Evolutionary conservation across 2,888 invertebrate species (phyloP).

Genomic region (Cantharis nigra): DNA sequence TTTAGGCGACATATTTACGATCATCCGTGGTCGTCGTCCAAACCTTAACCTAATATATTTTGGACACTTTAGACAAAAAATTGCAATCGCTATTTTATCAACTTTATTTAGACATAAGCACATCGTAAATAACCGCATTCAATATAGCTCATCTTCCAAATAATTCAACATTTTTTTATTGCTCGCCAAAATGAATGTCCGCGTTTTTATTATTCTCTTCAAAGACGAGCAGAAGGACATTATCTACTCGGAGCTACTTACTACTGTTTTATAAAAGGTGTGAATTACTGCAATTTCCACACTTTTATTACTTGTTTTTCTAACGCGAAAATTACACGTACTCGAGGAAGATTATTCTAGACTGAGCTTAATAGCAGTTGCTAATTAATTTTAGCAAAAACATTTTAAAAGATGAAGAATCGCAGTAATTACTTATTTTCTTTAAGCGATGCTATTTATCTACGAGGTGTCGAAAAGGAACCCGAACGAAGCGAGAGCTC

Average conservation of each 20-base stretch:
- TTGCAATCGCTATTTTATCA: constrained; percentile 39
- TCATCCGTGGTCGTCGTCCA: constrained; percentile 47
- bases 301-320: not conserved
- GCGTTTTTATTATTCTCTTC: not conserved
- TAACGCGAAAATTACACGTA: not conserved
- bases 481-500: not conserved
- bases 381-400: not conserved
- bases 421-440: not conserved
- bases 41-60: constrained; percentile 52
- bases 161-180: not conserved
- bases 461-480: not conserved
- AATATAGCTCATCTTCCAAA: not conserved
- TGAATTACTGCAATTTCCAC: not conserved
- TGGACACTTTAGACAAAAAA: constrained; percentile 45
- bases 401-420: not conserved
- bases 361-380: not conserved
- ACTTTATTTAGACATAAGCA: constrained; percentile 42
- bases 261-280: not conserved
- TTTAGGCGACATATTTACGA: constrained; percentile 52
- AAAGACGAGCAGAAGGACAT: not conserved
- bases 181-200: not conserved
- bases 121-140: not conserved
- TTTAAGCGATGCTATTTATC: not conserved
- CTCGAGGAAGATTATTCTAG: not conserved
- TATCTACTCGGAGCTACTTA: not conserved